Base-by-base conservation (phyloP, 1,140 invertebrate genomes). In the Papilio polyxenes region DNA sequence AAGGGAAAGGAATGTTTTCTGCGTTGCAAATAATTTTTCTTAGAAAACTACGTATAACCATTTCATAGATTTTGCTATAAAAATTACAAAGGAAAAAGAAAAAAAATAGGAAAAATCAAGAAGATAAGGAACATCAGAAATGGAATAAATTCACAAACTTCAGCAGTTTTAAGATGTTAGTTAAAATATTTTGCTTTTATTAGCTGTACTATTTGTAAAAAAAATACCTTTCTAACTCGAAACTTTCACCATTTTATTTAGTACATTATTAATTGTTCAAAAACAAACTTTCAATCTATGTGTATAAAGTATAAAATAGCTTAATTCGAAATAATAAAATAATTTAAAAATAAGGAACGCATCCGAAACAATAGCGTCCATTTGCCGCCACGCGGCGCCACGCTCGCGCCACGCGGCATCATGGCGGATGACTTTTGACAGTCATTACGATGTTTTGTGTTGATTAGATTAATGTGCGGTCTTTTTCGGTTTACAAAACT, bases 401-500 rank as follows among this genome's bases (percentile, higher is more conserved):
- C 89, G 89, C 82, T 87, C 74, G 87, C 72, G 77, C 75, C 90
- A 91, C 91, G 89, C 88, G 89, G 72, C 86, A 83, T 82, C 44
- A 86, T 87, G 85, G 86, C 87, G 87, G 78, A 81, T 87, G 84
- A 84, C 88, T 87, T 87, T 88, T 88, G 89, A 87, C 91, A 88
- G 87, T 87, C 91, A 93, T 92, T 92, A 92, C 83, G 84, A 87
- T 92, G 91, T 92, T 92, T 93, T 93, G 92, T 93, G 92, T 92
- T 93, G 88, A 93, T 93, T 93, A 93, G 92, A 93, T 93, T 93
- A 93, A 93, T 93, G 92, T 91, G 88, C 85, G 88, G 87, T 91
- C 83, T 87, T 85, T 76, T 86, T 87, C 83, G 81, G 82, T 72
- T 82, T 82, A 72, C 74, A 81, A 81, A 81, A 65, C 40, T 80